phyloP scores from a whole-genome alignment of 2,797 vertebrate genomes.

The Percopsis omiscomaycus region DNA sequence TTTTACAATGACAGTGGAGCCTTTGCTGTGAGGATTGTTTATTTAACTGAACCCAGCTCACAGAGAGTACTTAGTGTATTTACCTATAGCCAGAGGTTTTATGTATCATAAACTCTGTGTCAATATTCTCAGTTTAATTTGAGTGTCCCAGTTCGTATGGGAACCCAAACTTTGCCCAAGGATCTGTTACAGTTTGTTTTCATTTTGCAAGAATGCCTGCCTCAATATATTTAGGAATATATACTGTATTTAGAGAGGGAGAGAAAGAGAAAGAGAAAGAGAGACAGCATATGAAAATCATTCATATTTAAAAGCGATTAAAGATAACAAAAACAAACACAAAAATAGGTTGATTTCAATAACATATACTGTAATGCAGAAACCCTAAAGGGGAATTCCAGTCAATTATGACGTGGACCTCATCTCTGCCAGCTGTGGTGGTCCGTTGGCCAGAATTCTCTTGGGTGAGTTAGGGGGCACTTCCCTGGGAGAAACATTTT shows the following conservation, averaged over 20 bases:
- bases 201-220: constrained; percentile 50
- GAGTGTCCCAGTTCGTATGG: constrained; percentile 27
- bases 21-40: background rate
- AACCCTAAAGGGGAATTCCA: too few species aligned
- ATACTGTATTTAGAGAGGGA: background rate
- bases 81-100: constrained; percentile 9
- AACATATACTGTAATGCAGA: too few species aligned
- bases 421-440: too few species aligned
- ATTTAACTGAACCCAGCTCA: constrained; percentile 7
- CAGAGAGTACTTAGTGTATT: constrained; percentile 40
- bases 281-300: background rate
- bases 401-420: too few species aligned
- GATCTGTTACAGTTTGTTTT: constrained; percentile 69
- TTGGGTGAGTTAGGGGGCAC: too few species aligned
- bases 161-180: constrained; percentile 59
- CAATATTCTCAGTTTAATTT: constrained; percentile 53
- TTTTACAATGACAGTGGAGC: background rate
- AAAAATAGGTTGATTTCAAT: too few species aligned
- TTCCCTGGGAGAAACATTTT: too few species aligned
- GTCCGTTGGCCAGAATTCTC: too few species aligned
- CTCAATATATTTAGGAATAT: background rate
- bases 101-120: constrained; percentile 33
- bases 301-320: too few species aligned
- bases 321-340: too few species aligned
- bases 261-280: background rate